Base-by-base conservation (phyloP, 2,113 vertebrate species). In the Peucedramus taeniatus region DNA sequence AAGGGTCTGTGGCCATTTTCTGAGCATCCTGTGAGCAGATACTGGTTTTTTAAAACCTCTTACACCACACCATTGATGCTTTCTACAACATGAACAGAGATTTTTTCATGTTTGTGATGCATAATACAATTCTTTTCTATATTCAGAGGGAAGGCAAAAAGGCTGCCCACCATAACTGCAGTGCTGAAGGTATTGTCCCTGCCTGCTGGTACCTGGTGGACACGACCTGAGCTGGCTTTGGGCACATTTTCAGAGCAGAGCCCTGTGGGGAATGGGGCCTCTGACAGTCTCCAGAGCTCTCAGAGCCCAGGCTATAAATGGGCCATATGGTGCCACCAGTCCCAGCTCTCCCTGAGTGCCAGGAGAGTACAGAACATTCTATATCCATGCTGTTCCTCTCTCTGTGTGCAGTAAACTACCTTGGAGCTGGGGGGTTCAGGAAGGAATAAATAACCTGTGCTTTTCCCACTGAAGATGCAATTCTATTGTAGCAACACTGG, bases 261-360 rank as follows among this genome's bases (percentile, higher is more conserved):
- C 75, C 66, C 90, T 45, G 54, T 37, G 68, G 82, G 81, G 66
- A 96, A 70, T 3, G 7, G 11, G 33, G 53, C 45, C 54, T 63
- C 57, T 85, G 8, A 54, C 0, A 0, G 61, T 31, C 60, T 69
- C 54, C 84, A 40, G 81, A 57, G 84, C 6, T 92, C 45, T 13
- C 20, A 2, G 65, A 87, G 70, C 83, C 72, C 91, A 44, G 68
- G 50, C n/a, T 83, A 22, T 93, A 74, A 93, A 88, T 2, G 14
- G 70, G 59, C 93, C 92, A 96, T 91, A 95, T 95, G 94, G 93
- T 88, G 37, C 75, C 89, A 83, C 50, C 84, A 53, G 70, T 3
- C 75, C n/a, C 74, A 65, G 66, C 63, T 64, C 89, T 87, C 30
- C 4, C 28, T 7, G 64, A 17, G 75, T 77, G 93, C 93, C 94